Base-by-base conservation (phyloP, 1,140 invertebrate genomes). In the Triops cancriformis region DNA sequence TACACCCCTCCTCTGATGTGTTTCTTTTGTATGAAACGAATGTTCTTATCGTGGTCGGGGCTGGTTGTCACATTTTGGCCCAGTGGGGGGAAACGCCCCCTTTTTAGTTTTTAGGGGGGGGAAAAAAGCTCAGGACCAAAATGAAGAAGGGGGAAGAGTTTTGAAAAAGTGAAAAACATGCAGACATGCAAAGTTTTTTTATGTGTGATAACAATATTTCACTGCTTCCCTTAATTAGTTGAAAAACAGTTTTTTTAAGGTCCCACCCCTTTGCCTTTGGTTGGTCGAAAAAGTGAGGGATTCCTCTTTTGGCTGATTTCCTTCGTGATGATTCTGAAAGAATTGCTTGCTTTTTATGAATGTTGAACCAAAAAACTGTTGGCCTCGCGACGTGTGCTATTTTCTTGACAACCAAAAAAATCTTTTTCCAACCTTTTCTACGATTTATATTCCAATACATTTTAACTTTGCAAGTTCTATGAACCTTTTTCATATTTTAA, bases 111-210 rank as follows among this genome's bases (percentile, higher is more conserved):
- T 64, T 23, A 10, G 51, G 3, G 18, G 51, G 51, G 6, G 5
- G 5, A 64, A 64, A 64, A 64, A 23, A 64, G 7, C 31, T 37
- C 31, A 37, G 31, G 31, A 37, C 31, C 31, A 37, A 37, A 64
- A 64, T 64, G 23, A 64, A 14, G 51, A 45, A 45, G n/a, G 51
- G 18, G 80, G 85, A 87, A 41, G 81, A 83, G 1, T 83, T 83
- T 28, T 85, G 85, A 75, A 83, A 83, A 76, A 81, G 81, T 27
- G 81, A 81, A 41, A 83, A 83, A 42, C 75, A 64, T 12, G 81
- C 79, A 51, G 82, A 80, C 14, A 85, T 81, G 7, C 51, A 18
- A 64, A 64, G 18, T 64, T 64, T 23, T 64, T 64, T 23, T 64
- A 37, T 64, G 51, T 64, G 18, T n/a, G n/a, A n/a, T n/a, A n/a